A percentile compares a stretch with the other conserved stretches of the same genome.
phyloP scores from a whole-genome alignment of 2,113 vertebrate genomes.

The Gnathonemus longibarbis region DNA sequence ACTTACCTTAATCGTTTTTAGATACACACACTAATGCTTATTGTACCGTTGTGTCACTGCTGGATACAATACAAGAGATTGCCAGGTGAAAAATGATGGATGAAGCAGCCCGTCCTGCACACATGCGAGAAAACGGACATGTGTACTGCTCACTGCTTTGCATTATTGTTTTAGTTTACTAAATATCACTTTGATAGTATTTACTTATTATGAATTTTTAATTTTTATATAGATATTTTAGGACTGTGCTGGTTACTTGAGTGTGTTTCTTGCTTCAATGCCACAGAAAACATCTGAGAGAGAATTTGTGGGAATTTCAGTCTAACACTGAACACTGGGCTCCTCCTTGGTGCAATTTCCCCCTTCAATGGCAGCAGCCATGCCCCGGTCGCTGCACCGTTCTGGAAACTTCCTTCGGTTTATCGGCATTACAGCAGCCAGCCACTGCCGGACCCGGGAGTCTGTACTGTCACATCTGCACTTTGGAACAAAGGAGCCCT shows the following conservation, averaged over 20 bases:
- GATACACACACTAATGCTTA: background rate
- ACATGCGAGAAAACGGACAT: background rate
- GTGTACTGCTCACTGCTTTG: background rate
- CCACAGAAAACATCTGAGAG: background rate
- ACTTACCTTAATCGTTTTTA: background rate
- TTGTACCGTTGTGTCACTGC: background rate
- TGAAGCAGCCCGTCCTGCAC: background rate
- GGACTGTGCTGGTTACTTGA: background rate
- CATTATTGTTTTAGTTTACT: background rate
- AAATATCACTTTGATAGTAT: background rate
- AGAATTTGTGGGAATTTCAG: background rate
- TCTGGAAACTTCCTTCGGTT: slow-evolving; percentile 39
- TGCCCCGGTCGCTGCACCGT: slow-evolving; percentile 34
- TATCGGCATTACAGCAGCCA: slow-evolving; percentile 35
- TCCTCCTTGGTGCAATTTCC: slow-evolving; percentile 28
- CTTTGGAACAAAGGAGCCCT: background rate
- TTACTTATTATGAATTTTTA: background rate
- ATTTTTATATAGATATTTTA: background rate
- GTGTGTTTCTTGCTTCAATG: background rate
- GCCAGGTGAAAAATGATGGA: background rate
- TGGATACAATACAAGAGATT: background rate
- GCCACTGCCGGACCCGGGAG: slow-evolving; percentile 12
- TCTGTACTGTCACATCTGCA: slow-evolving; percentile 7
- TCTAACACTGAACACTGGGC: slow-evolving; percentile 38
- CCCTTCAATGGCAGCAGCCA: slow-evolving; percentile 40